Evolutionary conservation across 64 coral and sea anemone genomes (phyloP).

Genomic region (Catalaphyllia jardinei): DNA sequence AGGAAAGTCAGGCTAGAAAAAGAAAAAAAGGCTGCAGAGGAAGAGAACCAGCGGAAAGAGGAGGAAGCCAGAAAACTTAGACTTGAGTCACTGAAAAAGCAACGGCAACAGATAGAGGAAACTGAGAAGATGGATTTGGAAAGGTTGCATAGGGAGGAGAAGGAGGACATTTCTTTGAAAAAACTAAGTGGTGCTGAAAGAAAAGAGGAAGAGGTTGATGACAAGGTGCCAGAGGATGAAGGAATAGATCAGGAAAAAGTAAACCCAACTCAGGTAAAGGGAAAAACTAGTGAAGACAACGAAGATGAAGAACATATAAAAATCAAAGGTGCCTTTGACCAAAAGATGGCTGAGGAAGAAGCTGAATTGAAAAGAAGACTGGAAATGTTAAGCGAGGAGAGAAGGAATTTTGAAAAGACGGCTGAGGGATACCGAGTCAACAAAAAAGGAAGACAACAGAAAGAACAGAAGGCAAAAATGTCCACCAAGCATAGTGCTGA

Average conservation of each 20-base stretch:
- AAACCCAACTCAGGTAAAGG: not conserved
- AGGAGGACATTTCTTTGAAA: not conserved
- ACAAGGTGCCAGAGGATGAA: not conserved
- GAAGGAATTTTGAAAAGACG: slow-evolving; percentile 1
- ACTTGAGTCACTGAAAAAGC: not conserved
- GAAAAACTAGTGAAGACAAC: not conserved
- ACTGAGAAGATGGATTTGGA: not conserved
- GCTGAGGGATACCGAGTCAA: not conserved
- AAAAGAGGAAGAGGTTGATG: not conserved
- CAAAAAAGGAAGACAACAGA: not conserved
- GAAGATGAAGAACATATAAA: not conserved
- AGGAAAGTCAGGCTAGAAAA: not conserved
- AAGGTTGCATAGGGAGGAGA: not conserved
- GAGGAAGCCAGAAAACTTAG: not conserved
- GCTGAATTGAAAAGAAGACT: slow-evolving; percentile 3
- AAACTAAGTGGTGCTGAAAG: not conserved
- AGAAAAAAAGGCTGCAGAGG: not conserved
- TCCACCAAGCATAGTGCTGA: not conserved
- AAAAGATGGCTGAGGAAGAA: not conserved
- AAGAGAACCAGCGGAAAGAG: not conserved
- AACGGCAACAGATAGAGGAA: not conserved
- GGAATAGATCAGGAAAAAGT: not conserved
- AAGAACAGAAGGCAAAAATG: not conserved
- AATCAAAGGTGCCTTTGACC: not conserved
- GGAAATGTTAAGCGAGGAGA: not conserved